Evolutionary conservation across 2,797 vertebrate species (phyloP).

Genomic region (Botia almorhae): DNA sequence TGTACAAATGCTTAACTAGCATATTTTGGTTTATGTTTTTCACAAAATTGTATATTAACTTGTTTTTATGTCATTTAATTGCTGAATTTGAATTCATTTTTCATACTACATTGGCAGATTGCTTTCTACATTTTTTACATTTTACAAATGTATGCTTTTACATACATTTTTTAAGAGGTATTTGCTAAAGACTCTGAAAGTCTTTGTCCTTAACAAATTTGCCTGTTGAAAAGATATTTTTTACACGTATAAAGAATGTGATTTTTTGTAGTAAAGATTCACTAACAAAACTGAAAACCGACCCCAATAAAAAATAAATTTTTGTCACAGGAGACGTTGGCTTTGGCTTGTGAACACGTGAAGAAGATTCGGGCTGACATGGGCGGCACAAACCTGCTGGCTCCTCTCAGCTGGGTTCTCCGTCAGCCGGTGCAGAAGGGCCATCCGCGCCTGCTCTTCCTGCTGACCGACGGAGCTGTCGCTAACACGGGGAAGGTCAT

Average conservation of each 20-base stretch:
- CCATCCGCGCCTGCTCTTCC: slow-evolving; percentile 89
- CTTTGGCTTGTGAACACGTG: slow-evolving; percentile 85
- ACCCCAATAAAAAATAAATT: not conserved
- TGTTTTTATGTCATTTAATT: not conserved
- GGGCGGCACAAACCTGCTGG: slow-evolving; percentile 88
- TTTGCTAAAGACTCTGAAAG: not conserved
- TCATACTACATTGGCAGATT: not conserved
- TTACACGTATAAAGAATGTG: not conserved
- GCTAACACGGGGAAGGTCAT: slow-evolving; percentile 89
- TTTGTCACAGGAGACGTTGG: slow-evolving; percentile 82
- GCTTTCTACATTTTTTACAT: not conserved
- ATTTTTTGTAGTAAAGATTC: not conserved
- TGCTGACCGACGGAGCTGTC: slow-evolving; percentile 83
- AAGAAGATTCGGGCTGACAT: slow-evolving; percentile 85
- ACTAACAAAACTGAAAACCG: not conserved
- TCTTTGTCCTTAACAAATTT: not conserved
- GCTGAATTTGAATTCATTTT: not conserved
- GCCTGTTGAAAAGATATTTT: too few species aligned
- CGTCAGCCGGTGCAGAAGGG: slow-evolving; percentile 86
- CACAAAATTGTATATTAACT: not conserved
- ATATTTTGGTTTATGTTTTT: not conserved
- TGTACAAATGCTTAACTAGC: not conserved
- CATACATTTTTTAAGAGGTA: too few species aligned
- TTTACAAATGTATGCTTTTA: too few species aligned
- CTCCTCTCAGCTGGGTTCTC: slow-evolving; percentile 87